Base-by-base conservation (phyloP, 2,113 vertebrate species). In the Rhizomys pruinosus region DNA sequence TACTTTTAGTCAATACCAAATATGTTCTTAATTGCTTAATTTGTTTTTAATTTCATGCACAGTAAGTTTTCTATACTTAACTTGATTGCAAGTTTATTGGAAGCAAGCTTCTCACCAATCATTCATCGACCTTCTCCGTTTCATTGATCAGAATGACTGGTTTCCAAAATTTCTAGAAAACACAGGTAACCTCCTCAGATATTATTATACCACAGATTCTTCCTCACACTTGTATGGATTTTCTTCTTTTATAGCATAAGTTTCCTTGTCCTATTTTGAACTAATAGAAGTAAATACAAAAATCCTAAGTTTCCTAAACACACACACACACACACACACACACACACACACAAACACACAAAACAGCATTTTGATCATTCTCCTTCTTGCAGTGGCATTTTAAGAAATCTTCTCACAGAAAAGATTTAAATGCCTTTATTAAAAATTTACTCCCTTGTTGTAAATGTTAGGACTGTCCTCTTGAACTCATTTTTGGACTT, bases 1-100 rank as follows among this genome's bases (percentile, higher is more conserved):
- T 52, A 88, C 55, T 90, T 93, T 81, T 42, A 74, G 73, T 93
- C 77, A 94, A 92, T 79, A 90, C 20, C 37, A 89, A 91, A 92
- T 90, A 82, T 73, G 3, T 82, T 92, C 61, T 79, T 79, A 92
- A 84, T 94, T 96, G 79, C 63, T 94, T 95, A 90, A 84, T 93
- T 90, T 94, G 73, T 59, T 74, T 90, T 94, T 94, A 92, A 93
- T 95, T 93, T 94, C 87, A 88, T 92, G 94, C 69, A 90, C 8
- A 73, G 86, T 90, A 85, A 82, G 34, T 90, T 96, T 94, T 89
- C 86, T 92, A 34, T 57, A 93, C 37, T 39, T 34, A 92, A 17
- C 68, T 85, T 55, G 27, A 85, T 95, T 92, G 13, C 27, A 84
- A 39, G 39, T 82, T 92, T 93, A 90, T 89, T 94, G 64, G 93